phyloP scores from a whole-genome alignment of 2,888 invertebrate species.

The Cataglyphis cursor region DNA sequence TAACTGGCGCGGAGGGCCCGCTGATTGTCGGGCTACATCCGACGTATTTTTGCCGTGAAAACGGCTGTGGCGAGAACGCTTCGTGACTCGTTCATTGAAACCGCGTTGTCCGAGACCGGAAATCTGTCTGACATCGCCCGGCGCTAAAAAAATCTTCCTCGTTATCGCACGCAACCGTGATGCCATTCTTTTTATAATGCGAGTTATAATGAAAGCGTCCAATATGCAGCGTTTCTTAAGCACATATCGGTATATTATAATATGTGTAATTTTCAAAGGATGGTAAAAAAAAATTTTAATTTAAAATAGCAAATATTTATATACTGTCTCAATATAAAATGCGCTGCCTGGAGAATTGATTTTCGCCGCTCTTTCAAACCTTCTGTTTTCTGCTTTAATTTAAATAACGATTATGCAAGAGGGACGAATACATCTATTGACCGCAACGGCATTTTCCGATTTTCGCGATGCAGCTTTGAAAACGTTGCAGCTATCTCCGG shows the following conservation, averaged over 20 bases:
- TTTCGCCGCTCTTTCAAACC: neutral
- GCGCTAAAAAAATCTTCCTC: conserved; percentile 64
- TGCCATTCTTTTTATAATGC: conserved; percentile 10
- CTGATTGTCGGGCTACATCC: conserved; percentile 70
- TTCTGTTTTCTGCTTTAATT: conserved; percentile 31
- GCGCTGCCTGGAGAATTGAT: neutral
- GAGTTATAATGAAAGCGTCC: neutral
- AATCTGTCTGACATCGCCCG: conserved; percentile 56
- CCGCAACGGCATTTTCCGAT: conserved; percentile 4
- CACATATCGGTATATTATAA: neutral
- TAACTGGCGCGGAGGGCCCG: conserved; percentile 66
- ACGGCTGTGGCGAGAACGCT: conserved; percentile 35
- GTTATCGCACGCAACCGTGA: conserved; percentile 65
- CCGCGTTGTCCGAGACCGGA: conserved; percentile 46
- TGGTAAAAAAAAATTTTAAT: neutral
- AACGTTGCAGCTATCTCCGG: conserved; percentile 39
- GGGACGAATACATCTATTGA: neutral
- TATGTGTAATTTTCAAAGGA: conserved; percentile 8
- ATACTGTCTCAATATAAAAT: neutral
- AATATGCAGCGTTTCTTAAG: conserved; percentile 21
- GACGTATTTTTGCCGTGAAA: conserved; percentile 62
- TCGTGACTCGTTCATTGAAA: conserved; percentile 66
- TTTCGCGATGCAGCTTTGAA: conserved; percentile 20
- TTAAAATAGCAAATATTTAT: conserved; percentile 8
- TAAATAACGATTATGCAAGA: conserved; percentile 6